Percentiles rank a stretch among this genome's conserved stretches.
Conservation (phyloP, 2,113 vertebrate species). For the Talpa occidentalis region DNA sequence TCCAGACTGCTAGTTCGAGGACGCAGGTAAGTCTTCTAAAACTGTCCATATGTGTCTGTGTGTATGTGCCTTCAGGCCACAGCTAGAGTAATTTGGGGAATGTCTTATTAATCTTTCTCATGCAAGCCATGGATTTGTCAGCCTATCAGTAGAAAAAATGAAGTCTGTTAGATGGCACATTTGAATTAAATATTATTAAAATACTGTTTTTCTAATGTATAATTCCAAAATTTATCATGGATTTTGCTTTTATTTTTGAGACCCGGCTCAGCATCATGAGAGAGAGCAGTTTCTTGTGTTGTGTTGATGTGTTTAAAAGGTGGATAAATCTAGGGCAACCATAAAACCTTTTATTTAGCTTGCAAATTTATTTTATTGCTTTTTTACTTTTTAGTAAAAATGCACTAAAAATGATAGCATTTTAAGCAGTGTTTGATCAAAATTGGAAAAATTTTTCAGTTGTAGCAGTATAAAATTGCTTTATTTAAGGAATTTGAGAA, state of each 20-base stretch:
- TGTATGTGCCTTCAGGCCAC: background rate
- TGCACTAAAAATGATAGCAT: background rate
- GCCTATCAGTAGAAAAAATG: background rate
- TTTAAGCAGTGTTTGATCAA: conserved; percentile 6
- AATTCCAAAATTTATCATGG: background rate
- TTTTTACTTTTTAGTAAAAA: conserved; percentile 7
- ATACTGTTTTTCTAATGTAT: background rate
- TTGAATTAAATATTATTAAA: background rate
- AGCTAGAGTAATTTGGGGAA: background rate
- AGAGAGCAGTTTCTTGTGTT: background rate
- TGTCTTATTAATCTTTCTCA: background rate
- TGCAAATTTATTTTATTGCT: background rate
- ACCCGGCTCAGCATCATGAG: background rate
- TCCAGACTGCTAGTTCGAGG: conserved; percentile 96
- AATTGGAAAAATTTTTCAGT: background rate
- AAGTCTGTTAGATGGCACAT: background rate
- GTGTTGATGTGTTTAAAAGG: background rate
- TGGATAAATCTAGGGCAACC: background rate
- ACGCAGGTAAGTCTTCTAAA: conserved; percentile 88
- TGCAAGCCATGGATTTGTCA: background rate
- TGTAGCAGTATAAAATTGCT: background rate
- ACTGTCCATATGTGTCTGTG: background rate
- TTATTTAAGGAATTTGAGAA: background rate
- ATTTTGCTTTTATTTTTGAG: background rate
- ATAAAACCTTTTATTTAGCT: background rate